A percentile compares a stretch with the other conserved stretches of the same genome.
Evolutionary conservation across 2,888 invertebrate genomes (phyloP).

Genomic region (Hipparchia semele): DNA sequence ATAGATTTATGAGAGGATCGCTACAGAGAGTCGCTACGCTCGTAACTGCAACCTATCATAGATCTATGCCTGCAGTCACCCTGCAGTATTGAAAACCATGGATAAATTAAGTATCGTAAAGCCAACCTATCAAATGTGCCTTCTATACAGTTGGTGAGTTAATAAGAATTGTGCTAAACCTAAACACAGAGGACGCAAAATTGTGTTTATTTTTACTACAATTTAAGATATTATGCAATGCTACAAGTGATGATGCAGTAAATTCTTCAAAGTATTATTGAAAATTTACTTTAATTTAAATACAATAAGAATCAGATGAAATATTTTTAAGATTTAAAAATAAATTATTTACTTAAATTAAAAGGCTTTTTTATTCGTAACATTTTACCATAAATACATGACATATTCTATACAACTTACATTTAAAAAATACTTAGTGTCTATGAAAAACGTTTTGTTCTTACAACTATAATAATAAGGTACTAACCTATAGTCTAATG

Average conservation of each 20-base stretch:
- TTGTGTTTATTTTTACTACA: conserved; percentile 52
- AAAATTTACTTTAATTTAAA: conserved; percentile 7
- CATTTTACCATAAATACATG: background rate
- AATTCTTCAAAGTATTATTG: conserved; percentile 26
- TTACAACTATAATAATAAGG: too few relatives aligned
- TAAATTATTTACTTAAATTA: background rate
- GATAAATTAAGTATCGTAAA: too few relatives aligned
- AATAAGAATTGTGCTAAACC: conserved; percentile 46
- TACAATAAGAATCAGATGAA: background rate
- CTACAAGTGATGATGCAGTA: conserved; percentile 67
- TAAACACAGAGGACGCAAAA: conserved; percentile 68
- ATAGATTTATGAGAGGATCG: too few relatives aligned
- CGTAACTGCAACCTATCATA: too few relatives aligned
- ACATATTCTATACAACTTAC: too few relatives aligned
- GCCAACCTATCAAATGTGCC: background rate
- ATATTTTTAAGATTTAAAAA: conserved; percentile 11
- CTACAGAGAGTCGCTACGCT: too few relatives aligned
- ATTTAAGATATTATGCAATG: conserved; percentile 38
- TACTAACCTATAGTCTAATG: background rate
- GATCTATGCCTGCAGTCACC: too few relatives aligned
- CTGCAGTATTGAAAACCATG: too few relatives aligned
- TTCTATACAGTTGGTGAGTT: too few relatives aligned
- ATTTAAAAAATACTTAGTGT: too few relatives aligned
- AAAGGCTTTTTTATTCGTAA: background rate
- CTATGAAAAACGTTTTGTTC: too few relatives aligned